phyloP scores from a whole-genome alignment of 2,888 invertebrate genomes.

The Cephonodes hylas region DNA sequence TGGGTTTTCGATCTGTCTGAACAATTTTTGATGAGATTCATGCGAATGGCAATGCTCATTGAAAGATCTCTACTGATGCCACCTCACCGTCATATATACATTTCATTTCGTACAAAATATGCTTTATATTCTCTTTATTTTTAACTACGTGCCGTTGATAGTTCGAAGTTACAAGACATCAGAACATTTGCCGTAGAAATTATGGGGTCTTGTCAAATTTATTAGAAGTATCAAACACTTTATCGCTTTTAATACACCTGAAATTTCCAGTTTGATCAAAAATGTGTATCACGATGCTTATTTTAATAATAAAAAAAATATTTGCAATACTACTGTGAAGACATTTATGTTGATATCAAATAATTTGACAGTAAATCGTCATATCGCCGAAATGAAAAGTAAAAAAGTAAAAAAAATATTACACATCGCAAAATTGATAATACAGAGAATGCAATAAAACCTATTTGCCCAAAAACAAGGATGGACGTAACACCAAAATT shows the following conservation, averaged over 20 bases:
- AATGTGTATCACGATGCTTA: not conserved
- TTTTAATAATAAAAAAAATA: not conserved
- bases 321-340: not conserved
- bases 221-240: not conserved
- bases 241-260: not conserved
- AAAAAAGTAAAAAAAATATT: too few relatives aligned
- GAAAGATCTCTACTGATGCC: conserved; percentile 44
- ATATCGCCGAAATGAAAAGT: too few relatives aligned
- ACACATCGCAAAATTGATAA: not conserved
- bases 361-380: too few relatives aligned
- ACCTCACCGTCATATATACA: conserved; percentile 49
- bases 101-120: conserved; percentile 4
- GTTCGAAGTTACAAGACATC: not conserved
- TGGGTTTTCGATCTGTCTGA: not conserved
- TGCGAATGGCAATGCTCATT: conserved; percentile 71
- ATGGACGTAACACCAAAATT: not conserved
- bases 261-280: not conserved
- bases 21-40: conserved; percentile 6
- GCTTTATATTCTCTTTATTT: not conserved
- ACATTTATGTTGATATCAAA: not conserved
- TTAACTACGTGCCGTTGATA: not conserved
- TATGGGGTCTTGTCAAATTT: not conserved
- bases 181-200: too few relatives aligned
- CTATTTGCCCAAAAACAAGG: not conserved
- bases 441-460: not conserved